Conservation (phyloP, 2,888 invertebrate genomes). For the Netelia virgata region DNA sequence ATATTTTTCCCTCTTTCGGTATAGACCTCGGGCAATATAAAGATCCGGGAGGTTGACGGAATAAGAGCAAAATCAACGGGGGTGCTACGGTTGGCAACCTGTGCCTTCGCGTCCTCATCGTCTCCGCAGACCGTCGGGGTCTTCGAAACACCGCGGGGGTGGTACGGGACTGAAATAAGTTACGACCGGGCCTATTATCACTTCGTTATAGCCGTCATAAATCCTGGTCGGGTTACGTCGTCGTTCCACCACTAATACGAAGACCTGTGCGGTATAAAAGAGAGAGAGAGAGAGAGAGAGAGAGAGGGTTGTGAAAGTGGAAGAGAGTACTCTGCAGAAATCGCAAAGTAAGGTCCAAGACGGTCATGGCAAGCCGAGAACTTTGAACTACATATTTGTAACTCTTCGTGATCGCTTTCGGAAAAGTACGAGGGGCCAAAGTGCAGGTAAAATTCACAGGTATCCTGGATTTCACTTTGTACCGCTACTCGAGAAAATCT, state of each 20-base stretch:
- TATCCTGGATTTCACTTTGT: slow-evolving; percentile 35
- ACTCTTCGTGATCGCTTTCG: slow-evolving; percentile 49
- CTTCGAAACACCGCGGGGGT: slow-evolving; percentile 72
- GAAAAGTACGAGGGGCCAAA: slow-evolving; percentile 32
- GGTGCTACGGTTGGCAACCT: slow-evolving; percentile 74
- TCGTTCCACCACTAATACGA: slow-evolving; percentile 60
- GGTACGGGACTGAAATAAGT: slow-evolving; percentile 74
- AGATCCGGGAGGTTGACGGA: slow-evolving; percentile 73
- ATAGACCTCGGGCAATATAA: slow-evolving; percentile 68
- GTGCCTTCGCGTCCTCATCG: slow-evolving; percentile 68
- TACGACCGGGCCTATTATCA: slow-evolving; percentile 82
- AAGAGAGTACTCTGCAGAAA: slow-evolving; percentile 18
- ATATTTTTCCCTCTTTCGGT: slow-evolving; percentile 62
- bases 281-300: slow-evolving; percentile 9
- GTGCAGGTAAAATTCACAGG: slow-evolving; percentile 38
- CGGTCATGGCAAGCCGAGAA: slow-evolving; percentile 28
- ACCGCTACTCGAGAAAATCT: slow-evolving; percentile 1
- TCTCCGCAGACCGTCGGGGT: slow-evolving; percentile 64
- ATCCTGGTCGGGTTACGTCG: slow-evolving; percentile 78
- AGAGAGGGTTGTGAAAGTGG: slow-evolving; percentile 6
- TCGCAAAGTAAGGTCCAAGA: slow-evolving; percentile 52
- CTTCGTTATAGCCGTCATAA: slow-evolving; percentile 83
- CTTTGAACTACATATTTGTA: slow-evolving; percentile 58
- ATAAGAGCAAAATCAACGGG: slow-evolving; percentile 80
- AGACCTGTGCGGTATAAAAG: slow-evolving; percentile 33